Base-by-base conservation (phyloP, 2,888 invertebrate species). In the Carabus problematicus region DNA sequence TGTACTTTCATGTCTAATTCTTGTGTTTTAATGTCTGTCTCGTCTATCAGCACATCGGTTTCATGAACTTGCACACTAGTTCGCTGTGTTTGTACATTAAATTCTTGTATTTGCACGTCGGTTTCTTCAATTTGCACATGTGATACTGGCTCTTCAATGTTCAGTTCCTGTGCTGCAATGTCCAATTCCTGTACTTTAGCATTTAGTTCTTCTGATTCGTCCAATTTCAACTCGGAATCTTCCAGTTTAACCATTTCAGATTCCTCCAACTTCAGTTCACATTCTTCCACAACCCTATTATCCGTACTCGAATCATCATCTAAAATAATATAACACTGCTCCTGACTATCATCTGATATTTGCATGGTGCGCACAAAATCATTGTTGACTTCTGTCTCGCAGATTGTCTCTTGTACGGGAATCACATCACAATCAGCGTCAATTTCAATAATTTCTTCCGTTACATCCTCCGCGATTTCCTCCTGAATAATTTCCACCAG, bases 11-110 rank as follows among this genome's bases (percentile, higher is more conserved):
- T 62, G 11, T 62, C 47, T 56, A 47, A 18, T n/a, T 3, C 49
- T 55, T 54, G 61, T 56, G 71, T 70, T 12, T 73, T 71, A 42
- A 70, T 71, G 1, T 72, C 64, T n/a, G 63, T 67, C 60, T 73
- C 72, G 29, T 71, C 56, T 72, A 58, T 71, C 73, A 59, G 66
- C 16, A 14, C 39, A 45, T 55, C 47, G 4, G 52, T 52, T 56
- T 52, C 63, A 52, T 55, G 49, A 47, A 14, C 7, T 40, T 49
- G 43, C 14, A 29, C 47, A 39, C 16, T 49, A 42, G 9, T 54
- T 52, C 45, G 19, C 43, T 2, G 19, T 16, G 58, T 12, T 14
- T 56, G 11, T 12, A 16, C 11, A n/a, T 18, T 11, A 61, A 4
- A n/a, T 29, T 40, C 58, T 14, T 55, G 19, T 29, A 55, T 16